Base-by-base conservation (phyloP, 2,888 invertebrate species). In the Scaptomyza reducta region DNA sequence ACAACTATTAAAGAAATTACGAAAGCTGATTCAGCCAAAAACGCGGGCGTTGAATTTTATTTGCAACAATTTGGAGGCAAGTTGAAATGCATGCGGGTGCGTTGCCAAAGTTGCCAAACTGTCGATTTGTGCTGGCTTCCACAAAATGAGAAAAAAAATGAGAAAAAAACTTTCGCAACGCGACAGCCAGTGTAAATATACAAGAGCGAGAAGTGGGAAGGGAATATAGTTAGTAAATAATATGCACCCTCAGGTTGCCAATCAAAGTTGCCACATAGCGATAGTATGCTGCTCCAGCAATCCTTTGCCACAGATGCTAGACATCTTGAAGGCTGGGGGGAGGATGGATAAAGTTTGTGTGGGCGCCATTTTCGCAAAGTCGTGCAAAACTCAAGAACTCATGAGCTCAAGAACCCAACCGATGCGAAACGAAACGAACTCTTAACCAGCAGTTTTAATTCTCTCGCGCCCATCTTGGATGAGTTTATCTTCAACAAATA, bases 1-100 rank as follows among this genome's bases (percentile, higher is more conserved):
- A 78, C 70, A 87, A 85, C 88, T 89, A 88, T 89, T 84, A 77
- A 85, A 88, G 81, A 89, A 89, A 89, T 89, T 88, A 88, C 79
- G 10, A 38, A 74, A 80, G 89, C 82, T 74, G 81, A 80, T 80
- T 78, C 70, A 14, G 5, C 59, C 74, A 66, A 74, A 74, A 60
- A 40, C 16, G 66, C 65, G 58, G 62, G 54, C 35, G 40, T 40
- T 40, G 35, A 57, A 68, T 76, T 81, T 81, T 84, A 88, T 84
- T 88, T 87, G 87, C 79, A 81, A 75, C 77, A 86, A 74, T 86
- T 80, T 76, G 80, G 87, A 72, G 73, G 80, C 81, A 79, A 83
- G 77, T 50, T 53, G 54, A 66, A 77, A 76, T 83, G 76, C 86
- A 88, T 86, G 84, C 84, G 84, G 87, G 84, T 70, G 76, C 81